Percentiles rank a stretch among this genome's conserved stretches.
Evolutionary conservation across 2,113 vertebrate species (phyloP).

Genomic region (Hyaena hyaena): DNA sequence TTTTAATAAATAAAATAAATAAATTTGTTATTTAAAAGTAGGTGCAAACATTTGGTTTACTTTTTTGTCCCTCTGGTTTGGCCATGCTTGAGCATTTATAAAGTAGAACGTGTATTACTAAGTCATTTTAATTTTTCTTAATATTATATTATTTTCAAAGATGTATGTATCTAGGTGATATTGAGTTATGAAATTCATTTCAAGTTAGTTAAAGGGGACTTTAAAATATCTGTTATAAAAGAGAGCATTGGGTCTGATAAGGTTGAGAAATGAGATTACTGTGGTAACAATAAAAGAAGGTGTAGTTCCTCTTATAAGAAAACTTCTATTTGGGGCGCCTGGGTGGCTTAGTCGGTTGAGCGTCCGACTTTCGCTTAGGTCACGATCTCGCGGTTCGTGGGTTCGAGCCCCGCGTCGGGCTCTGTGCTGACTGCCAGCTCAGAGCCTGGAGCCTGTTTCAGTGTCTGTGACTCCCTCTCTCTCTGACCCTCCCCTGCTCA

Average conservation of each 20-base stretch:
- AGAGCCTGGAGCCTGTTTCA: too few relatives aligned
- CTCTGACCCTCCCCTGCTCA: too few relatives aligned
- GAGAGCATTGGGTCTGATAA: background rate
- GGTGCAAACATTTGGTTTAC: background rate
- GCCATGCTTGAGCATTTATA: background rate
- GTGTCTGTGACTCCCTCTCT: too few relatives aligned
- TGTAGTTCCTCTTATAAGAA: background rate
- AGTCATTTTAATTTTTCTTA: slow-evolving; percentile 1
- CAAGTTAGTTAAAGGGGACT: background rate
- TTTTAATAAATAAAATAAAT: background rate
- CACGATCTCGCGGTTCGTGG: too few relatives aligned
- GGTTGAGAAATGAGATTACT: slow-evolving; percentile 16
- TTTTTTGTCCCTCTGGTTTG: background rate
- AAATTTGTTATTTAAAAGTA: background rate
- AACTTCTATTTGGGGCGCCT: background rate
- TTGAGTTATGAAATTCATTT: slow-evolving; percentile 3
- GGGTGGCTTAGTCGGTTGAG: too few relatives aligned
- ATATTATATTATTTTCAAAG: slow-evolving; percentile 18
- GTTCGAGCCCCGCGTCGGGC: too few relatives aligned
- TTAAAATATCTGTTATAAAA: slow-evolving; percentile 18
- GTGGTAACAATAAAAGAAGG: background rate
- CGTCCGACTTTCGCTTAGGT: too few relatives aligned
- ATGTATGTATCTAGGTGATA: background rate
- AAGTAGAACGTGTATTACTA: background rate
- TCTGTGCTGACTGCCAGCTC: too few relatives aligned